These are phyloP conservation scores for Silurus lanzhouensis DNA, from an alignment of 2,797 vertebrate species.

Conservation along the genomic window DNA sequence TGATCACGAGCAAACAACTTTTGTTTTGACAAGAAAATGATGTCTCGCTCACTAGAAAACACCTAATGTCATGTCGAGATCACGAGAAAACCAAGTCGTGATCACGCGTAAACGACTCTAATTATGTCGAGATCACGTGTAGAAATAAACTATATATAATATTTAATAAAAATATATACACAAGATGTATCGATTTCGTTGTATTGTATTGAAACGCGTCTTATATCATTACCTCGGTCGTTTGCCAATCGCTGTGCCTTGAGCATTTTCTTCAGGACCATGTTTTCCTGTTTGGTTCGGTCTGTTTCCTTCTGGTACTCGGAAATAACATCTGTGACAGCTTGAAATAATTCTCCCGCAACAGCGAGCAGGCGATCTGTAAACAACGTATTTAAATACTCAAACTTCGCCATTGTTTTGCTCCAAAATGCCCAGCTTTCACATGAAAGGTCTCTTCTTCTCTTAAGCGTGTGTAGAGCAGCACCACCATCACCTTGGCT, in stretches of 20 bases:
- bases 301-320: slow-evolving; percentile 38
- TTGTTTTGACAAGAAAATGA: too few species aligned
- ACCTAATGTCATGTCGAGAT: background rate
- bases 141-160: background rate
- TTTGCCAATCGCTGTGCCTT: background rate
- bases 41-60: too few species aligned
- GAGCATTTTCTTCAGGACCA: slow-evolving; percentile 36
- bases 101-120: too few species aligned
- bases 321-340: slow-evolving; percentile 18
- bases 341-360: slow-evolving; percentile 42
- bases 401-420: slow-evolving; percentile 23
- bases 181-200: background rate
- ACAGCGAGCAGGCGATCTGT: slow-evolving; percentile 24
- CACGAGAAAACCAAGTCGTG: background rate
- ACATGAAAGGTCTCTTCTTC: slow-evolving; percentile 2
- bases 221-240: background rate
- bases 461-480: background rate
- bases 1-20: too few species aligned
- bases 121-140: background rate
- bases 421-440: background rate
- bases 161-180: background rate
- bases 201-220: background rate
- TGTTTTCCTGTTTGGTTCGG: slow-evolving; percentile 32
- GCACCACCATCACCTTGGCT: background rate
- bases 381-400: slow-evolving; percentile 34